Base-by-base conservation (phyloP, 2,888 invertebrate species). In the Auanema sp. region DNA sequence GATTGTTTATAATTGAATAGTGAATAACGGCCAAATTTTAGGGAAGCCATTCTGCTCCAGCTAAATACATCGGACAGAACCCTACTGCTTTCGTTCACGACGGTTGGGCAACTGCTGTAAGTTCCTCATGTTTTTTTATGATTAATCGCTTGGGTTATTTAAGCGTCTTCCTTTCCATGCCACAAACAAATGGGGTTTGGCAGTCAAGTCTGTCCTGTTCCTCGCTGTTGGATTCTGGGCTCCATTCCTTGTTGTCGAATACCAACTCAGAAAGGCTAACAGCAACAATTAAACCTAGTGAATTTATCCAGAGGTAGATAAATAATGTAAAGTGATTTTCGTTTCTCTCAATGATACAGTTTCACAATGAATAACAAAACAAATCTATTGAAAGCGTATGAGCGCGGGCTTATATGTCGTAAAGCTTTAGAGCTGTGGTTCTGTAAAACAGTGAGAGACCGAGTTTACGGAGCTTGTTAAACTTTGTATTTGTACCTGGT, bases 201-300 rank as follows among this genome's bases (percentile, higher is more conserved):
- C 75, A 58, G 53, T 72, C 43, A 77, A 77, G 68, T 73, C 74
- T 52, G 66, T 75, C 65, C 51, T 63, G 54, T 75, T 78, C 75
- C 69, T 78, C 49, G 77, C 77, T 57, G 49, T 71, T 62, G 78
- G 78, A 51, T 78, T 77, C 76, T 78, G 78, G 78, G 74, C 75
- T 54, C 78, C 78, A 40, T 78, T 78, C 72, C 59, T 76, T 63
- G 71, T 76, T 54, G 76, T 76, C 66, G 76, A 76, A 58, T 76
- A 72, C 54, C 79, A 79, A 64, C 75, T 79, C 59, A 77, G 79
- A 75, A 79, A 79, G 75, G 77, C 78, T 62, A 79, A 78, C 69
- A 63, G 63, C 63, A 58, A 18, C 16, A 47, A 58, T 58, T 58
- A 63, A 54, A 58, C 24, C 18, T 52, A n/a, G 24, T 63, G 58